phyloP scores from a whole-genome alignment of 1,140 invertebrate species.

The Hyposmocoma kahamanoa region DNA sequence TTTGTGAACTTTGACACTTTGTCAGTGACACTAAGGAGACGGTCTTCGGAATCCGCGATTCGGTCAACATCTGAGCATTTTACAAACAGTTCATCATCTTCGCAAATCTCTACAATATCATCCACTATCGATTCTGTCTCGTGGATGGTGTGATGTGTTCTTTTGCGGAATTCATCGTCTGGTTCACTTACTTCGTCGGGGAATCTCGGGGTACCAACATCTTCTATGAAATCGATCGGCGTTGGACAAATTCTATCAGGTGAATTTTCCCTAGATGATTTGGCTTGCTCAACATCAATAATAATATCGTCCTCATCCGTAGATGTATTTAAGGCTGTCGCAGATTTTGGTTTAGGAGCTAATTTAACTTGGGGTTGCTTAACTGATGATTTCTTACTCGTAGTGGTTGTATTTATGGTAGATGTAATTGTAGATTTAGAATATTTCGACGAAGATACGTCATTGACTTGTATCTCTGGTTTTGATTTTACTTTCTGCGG shows the following conservation, averaged over 20 bases:
- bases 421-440: constrained; percentile 41
- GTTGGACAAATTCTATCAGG: constrained; percentile 79
- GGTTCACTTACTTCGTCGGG: constrained; percentile 82
- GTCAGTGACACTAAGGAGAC: constrained; percentile 68
- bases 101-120: constrained; percentile 73
- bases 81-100: constrained; percentile 64
- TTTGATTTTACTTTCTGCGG: constrained; percentile 61
- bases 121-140: constrained; percentile 65
- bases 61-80: constrained; percentile 40
- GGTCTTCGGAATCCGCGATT: constrained; percentile 48
- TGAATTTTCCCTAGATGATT: constrained; percentile 81
- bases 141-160: constrained; percentile 59
- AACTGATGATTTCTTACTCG: constrained; percentile 40
- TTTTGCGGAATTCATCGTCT: constrained; percentile 74
- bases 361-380: constrained; percentile 49
- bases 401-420: constrained; percentile 54
- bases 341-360: constrained; percentile 62
- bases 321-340: constrained; percentile 55
- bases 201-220: constrained; percentile 77
- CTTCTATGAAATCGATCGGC: constrained; percentile 75
- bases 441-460: constrained; percentile 33
- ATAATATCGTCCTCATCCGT: constrained; percentile 69
- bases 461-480: constrained; percentile 64
- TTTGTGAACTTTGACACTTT: constrained; percentile 73
- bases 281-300: constrained; percentile 79